Evolutionary conservation across 1,140 invertebrate species (phyloP).

Genomic region (Mylabris phalerata): DNA sequence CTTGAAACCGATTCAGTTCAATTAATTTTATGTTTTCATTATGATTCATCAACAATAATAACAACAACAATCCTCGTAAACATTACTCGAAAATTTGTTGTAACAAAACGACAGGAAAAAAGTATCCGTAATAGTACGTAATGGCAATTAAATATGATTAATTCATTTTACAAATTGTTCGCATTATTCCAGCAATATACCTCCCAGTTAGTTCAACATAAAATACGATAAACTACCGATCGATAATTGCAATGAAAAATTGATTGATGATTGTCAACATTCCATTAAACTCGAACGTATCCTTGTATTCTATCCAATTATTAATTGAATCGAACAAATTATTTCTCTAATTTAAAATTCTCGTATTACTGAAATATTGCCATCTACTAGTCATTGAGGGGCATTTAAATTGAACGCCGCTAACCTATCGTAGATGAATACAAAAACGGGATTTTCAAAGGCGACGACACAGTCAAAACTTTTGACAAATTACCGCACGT

Average conservation of each 20-base stretch:
- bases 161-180: slow-evolving; percentile 16
- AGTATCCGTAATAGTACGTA: neutral
- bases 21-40: no score
- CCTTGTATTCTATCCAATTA: no score
- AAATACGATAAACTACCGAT: neutral
- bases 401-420: slow-evolving; percentile 13
- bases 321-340: no score
- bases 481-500: slow-evolving; percentile 15
- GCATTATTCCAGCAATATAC: slow-evolving; percentile 18
- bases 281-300: slow-evolving; percentile 1
- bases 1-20: no score
- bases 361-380: no score
- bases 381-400: neutral
- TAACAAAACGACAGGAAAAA: no score
- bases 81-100: no score
- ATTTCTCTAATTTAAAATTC: no score
- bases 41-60: no score
- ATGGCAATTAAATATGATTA: slow-evolving; percentile 21
- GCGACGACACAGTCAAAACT: slow-evolving; percentile 1
- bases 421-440: slow-evolving; percentile 4
- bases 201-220: slow-evolving; percentile 12
- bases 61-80: no score
- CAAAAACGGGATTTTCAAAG: slow-evolving; percentile 13
- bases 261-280: slow-evolving; percentile 19
- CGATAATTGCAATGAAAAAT: slow-evolving; percentile 23